phyloP scores from a whole-genome alignment of 2,888 invertebrate species.

The Onthophagus sagittarius region DNA sequence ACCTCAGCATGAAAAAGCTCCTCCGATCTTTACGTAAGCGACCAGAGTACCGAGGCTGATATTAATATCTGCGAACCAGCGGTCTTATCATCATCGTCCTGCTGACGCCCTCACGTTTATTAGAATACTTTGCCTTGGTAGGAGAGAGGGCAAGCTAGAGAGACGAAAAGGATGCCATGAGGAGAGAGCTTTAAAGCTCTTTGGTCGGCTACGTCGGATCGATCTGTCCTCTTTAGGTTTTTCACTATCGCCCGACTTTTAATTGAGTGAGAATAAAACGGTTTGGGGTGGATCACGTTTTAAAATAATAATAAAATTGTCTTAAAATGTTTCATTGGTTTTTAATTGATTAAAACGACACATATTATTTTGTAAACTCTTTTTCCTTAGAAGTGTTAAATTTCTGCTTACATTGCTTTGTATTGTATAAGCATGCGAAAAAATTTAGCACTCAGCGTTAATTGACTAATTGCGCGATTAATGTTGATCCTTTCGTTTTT shows the following conservation, averaged over 20 bases:
- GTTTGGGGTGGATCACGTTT: neutral
- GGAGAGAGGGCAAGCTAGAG: neutral
- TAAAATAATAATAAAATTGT: neutral
- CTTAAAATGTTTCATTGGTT: too few species aligned
- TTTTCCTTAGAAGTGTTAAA: neutral
- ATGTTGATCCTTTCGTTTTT: neutral
- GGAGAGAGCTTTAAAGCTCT: conserved; percentile 3
- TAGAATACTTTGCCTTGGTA: neutral
- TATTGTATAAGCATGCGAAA: neutral
- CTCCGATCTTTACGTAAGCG: neutral
- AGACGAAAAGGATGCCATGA: neutral
- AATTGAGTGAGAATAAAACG: neutral
- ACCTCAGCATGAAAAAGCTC: neutral
- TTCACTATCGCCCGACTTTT: neutral
- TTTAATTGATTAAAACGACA: too few species aligned
- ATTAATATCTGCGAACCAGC: neutral
- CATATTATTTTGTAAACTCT: neutral
- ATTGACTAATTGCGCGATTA: neutral
- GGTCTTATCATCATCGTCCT: neutral
- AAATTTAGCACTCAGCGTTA: neutral
- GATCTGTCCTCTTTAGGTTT: neutral
- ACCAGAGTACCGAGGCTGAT: neutral
- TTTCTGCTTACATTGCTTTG: neutral
- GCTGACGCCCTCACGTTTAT: neutral
- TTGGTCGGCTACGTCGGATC: neutral